Conservation (phyloP, 1,140 invertebrate genomes). For the Trichomalopsis sarcophagae region DNA sequence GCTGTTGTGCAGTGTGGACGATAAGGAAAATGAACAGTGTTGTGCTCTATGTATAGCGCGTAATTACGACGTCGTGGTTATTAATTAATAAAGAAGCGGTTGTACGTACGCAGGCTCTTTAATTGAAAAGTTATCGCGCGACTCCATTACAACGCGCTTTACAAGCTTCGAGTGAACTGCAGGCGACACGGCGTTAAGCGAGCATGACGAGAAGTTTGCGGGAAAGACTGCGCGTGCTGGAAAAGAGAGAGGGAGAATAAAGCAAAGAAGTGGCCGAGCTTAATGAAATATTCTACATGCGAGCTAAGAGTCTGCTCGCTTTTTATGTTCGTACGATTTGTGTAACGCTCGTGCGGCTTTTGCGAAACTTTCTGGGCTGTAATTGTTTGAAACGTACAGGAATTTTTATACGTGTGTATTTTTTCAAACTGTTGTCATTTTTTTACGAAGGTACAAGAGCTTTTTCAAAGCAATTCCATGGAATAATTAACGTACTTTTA, state of each 20-base stretch:
- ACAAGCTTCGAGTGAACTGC: background rate
- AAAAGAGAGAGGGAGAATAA: background rate
- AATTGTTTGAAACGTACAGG: too few relatives aligned
- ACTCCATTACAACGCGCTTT: background rate
- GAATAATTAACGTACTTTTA: too few relatives aligned
- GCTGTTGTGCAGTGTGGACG: too few relatives aligned
- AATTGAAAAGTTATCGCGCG: background rate
- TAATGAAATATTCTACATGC: background rate
- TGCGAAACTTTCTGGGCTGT: too few relatives aligned
- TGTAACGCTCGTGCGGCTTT: background rate
- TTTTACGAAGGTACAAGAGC: too few relatives aligned
- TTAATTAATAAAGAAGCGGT: background rate
- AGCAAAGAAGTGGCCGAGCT: background rate
- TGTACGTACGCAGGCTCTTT: background rate
- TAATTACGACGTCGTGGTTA: background rate
- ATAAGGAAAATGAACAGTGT: background rate
- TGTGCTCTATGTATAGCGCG: background rate
- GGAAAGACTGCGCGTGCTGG: background rate
- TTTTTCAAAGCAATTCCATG: too few relatives aligned
- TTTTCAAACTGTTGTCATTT: too few relatives aligned
- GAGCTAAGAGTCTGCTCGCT: background rate
- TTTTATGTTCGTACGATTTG: background rate
- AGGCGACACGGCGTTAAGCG: background rate
- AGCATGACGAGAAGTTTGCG: background rate
- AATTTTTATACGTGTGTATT: too few relatives aligned